phyloP scores from a whole-genome alignment of 2,113 vertebrate species.

The Calidris pugnax region DNA sequence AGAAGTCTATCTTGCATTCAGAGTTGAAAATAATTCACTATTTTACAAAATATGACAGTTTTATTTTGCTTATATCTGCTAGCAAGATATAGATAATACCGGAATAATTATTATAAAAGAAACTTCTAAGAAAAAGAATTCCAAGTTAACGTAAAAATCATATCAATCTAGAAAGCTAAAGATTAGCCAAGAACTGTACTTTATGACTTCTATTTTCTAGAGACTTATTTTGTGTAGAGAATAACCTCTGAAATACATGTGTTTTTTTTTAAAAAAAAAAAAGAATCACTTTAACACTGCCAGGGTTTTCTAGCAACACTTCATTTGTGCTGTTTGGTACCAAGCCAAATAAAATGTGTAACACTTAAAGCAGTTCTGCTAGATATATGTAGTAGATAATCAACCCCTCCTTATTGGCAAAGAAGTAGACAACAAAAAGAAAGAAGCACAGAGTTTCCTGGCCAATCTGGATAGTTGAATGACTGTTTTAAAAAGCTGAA shows the following conservation, averaged over 20 bases:
- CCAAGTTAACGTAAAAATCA: background rate
- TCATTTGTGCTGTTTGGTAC: background rate
- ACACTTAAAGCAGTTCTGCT: background rate
- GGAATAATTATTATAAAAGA: background rate
- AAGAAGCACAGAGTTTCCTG: background rate
- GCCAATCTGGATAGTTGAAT: background rate
- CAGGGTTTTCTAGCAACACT: background rate
- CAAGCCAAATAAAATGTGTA: background rate
- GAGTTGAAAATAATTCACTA: background rate
- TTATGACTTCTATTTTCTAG: background rate
- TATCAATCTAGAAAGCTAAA: background rate
- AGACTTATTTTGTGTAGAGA: background rate
- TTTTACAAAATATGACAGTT: background rate
- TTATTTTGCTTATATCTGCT: background rate
- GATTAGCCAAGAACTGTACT: background rate
- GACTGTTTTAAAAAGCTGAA: background rate
- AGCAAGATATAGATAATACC: background rate
- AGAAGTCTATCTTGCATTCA: background rate
- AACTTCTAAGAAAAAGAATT: background rate
- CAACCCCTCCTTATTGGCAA: background rate
- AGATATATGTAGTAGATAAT: background rate
- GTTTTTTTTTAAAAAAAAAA: background rate
- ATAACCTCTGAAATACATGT: background rate
- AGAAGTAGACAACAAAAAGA: background rate
- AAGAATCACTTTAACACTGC: background rate